A percentile compares a stretch with the other conserved stretches of the same genome.
These are phyloP conservation scores for Aleiodes sp. DNA, from an alignment of 1,140 invertebrate genomes.

Conservation along the genomic window DNA sequence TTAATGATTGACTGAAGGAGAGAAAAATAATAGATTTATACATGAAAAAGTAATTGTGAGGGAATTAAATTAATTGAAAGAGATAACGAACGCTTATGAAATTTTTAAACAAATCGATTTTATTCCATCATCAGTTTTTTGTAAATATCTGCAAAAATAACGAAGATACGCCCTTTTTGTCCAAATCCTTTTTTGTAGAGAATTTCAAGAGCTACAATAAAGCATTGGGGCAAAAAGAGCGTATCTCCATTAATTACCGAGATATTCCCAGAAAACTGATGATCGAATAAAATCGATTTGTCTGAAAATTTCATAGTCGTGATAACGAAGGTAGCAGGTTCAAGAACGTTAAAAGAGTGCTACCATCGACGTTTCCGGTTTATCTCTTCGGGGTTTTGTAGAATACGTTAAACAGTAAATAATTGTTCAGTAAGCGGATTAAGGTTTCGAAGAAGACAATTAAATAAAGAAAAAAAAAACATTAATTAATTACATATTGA, in stretches of 20 bases:
- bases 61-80: slow-evolving; percentile 30
- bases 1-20: slow-evolving; percentile 18
- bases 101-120: no score
- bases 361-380: slow-evolving; percentile 26
- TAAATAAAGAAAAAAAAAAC: neutral
- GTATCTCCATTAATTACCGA: no score
- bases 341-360: slow-evolving; percentile 1
- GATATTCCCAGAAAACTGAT: no score
- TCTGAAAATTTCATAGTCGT: no score
- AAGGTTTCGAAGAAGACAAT: neutral
- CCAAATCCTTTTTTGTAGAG: no score
- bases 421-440: slow-evolving; percentile 8
- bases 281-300: no score
- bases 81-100: no score
- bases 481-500: slow-evolving; percentile 4
- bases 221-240: no score
- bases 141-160: no score
- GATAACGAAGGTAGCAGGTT: slow-evolving; percentile 18
- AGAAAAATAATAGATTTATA: slow-evolving; percentile 38
- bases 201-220: no score
- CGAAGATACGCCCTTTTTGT: no score
- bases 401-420: slow-evolving; percentile 14
- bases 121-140: slow-evolving; percentile 30
- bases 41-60: slow-evolving; percentile 26
- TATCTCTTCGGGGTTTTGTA: slow-evolving; percentile 8